Evolutionary conservation across 2,888 invertebrate genomes (phyloP), one percentile per base, ranked within the genome.

Genomic region (Athalia cordata): DNA sequence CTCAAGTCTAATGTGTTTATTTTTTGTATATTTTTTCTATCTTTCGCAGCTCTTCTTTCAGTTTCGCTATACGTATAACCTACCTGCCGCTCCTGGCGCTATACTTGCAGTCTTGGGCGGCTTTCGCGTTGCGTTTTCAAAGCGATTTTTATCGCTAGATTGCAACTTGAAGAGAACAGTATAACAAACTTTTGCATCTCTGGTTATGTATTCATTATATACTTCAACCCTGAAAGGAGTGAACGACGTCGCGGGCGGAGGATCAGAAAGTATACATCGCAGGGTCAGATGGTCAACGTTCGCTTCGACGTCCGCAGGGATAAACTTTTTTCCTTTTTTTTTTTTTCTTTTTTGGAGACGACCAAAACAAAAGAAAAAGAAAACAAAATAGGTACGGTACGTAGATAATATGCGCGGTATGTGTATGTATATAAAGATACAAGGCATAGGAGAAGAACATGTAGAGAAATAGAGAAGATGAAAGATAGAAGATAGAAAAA

Each of bases 131-230:
- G 29, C 29, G 29, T 7, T 75, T 75, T 75, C 62, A 75, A 75
- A 75, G 75, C 75, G 75, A 75, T 75, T 75, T 75, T 75, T 75
- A 62, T 64, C 62, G 49, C 62, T 50, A 75, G 64, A 75, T 75
- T 59, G 75, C 75, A 52, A 75, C 75, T 75, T 75, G 61, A 75
- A 75, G 75, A 50, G 75, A 75, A 62, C 75, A 75, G 61, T 62
- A 62, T n/a, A 61, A 75, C 62, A 29, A 29, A n/a, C 52, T 11
- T 68, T 5, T 8, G 29, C 29, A 29, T 29, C 0, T 29, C 29
- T 29, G 2, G 29, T 29, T 29, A 29, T 2, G 29, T 29, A 29
- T 29, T 29, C 29, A 29, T 29, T 2, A 29, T 29, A 29, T 29
- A 29, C 29, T 29, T 29, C 29, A 29, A 29, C 29, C 29, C 29